A percentile compares a stretch with the other conserved stretches of the same genome.
These are phyloP conservation scores for Papilio protenor DNA, from an alignment of 2,888 invertebrate genomes.

Conservation along the genomic window DNA sequence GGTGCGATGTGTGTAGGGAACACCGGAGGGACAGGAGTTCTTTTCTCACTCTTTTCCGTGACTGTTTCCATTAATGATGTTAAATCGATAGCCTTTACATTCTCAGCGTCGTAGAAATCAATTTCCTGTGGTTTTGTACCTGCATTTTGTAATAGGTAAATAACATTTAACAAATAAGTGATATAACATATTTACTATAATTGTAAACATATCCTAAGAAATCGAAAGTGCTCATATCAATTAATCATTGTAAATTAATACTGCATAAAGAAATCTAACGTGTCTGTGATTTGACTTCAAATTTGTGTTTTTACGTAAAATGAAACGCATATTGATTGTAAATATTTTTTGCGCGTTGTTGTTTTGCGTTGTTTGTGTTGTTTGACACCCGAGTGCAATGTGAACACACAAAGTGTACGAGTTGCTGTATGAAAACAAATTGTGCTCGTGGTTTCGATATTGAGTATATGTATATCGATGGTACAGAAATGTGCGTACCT, in stretches of 20 bases:
- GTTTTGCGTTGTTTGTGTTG: slow-evolving; percentile 43
- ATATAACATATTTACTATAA: slow-evolving; percentile 34
- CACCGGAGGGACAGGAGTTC: slow-evolving; percentile 68
- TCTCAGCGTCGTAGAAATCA: slow-evolving; percentile 75
- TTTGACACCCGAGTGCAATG: slow-evolving; percentile 9
- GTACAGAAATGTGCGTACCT: slow-evolving; percentile 10
- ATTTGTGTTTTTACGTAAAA: neutral
- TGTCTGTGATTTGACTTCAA: neutral
- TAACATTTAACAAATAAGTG: slow-evolving; percentile 31
- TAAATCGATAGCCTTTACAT: slow-evolving; percentile 59
- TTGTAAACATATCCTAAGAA: neutral
- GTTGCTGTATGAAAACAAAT: slow-evolving; percentile 11
- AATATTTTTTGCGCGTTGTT: slow-evolving; percentile 43
- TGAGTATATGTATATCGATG: neutral
- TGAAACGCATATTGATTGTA: slow-evolving; percentile 14
- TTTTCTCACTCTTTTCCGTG: slow-evolving; percentile 56
- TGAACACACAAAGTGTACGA: slow-evolving; percentile 7
- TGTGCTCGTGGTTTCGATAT: slow-evolving; percentile 21
- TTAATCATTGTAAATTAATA: neutral
- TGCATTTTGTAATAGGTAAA: slow-evolving; percentile 60
- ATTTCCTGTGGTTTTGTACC: slow-evolving; percentile 78
- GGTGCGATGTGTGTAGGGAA: slow-evolving; percentile 76
- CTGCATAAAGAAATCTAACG: neutral
- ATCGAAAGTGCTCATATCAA: neutral
- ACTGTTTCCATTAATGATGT: slow-evolving; percentile 57